A percentile compares a stretch with the other conserved stretches of the same genome.
Evolutionary conservation across 1,140 invertebrate species (phyloP).

Genomic region (Pissodes strobi): DNA sequence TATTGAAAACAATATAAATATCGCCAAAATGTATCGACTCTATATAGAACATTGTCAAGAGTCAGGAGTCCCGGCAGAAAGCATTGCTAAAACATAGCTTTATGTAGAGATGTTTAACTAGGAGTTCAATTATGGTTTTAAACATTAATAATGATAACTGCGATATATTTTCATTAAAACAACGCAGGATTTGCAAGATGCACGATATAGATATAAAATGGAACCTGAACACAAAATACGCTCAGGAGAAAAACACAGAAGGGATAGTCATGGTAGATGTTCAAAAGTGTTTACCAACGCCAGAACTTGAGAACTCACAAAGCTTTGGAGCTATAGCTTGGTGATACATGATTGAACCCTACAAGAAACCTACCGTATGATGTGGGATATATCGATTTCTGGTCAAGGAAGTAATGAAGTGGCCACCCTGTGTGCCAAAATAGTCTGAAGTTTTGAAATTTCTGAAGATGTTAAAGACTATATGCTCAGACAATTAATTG

Average conservation of each 20-base stretch:
- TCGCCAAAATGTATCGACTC: neutral
- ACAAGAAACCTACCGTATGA: no score
- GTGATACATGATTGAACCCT: no score
- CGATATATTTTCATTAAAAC: neutral
- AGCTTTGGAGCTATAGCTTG: no score
- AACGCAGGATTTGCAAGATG: neutral
- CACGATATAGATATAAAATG: conserved; percentile 1
- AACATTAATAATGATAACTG: neutral
- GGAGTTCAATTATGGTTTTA: neutral
- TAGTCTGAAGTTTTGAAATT: no score
- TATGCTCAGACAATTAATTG: no score
- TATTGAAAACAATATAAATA: neutral
- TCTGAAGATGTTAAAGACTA: no score
- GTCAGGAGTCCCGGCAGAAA: neutral
- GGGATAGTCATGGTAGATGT: neutral
- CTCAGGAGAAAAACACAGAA: neutral
- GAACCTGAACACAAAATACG: neutral
- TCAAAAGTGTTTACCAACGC: neutral
- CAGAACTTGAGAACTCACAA: neutral
- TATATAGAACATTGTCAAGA: no score
- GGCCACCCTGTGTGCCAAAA: no score
- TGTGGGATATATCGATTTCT: no score
- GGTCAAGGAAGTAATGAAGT: neutral
- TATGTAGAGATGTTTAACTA: neutral
- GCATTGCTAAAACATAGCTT: neutral